Conservation (phyloP, 2,797 vertebrate genomes). For the Squalus acanthias region DNA sequence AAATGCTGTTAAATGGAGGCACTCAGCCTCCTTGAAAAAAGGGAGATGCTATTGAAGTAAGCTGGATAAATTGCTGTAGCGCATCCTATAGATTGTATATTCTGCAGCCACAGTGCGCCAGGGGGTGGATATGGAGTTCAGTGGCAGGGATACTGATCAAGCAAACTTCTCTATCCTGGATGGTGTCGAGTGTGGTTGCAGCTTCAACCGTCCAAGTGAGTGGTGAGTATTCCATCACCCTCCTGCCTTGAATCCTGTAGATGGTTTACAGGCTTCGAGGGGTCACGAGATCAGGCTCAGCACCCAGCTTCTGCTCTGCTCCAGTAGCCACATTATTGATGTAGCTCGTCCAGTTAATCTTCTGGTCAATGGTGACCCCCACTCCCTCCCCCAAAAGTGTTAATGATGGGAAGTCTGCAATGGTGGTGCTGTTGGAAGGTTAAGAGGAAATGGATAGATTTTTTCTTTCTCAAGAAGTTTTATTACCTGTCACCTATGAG, state of each 20-base stretch:
- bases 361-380: not conserved
- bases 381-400: not conserved
- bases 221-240: not conserved
- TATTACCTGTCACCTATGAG: not conserved
- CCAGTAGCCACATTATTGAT: not conserved
- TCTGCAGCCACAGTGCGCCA: not conserved
- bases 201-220: not conserved
- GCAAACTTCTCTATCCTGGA: not conserved
- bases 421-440: not conserved
- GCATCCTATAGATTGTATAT: not conserved
- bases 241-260: not conserved
- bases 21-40: too few species aligned
- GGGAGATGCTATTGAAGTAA: too few species aligned
- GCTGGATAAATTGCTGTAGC: too few species aligned
- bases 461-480: not conserved
- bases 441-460: not conserved
- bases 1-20: too few species aligned
- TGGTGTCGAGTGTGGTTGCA: not conserved
- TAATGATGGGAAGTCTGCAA: not conserved
- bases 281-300: not conserved
- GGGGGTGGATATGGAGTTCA: not conserved
- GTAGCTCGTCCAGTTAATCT: not conserved
- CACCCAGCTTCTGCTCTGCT: not conserved
- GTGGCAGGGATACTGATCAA: not conserved
- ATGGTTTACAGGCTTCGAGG: not conserved